Percentiles rank a stretch among this genome's conserved stretches.
These are phyloP conservation scores for Drosophila grimshawi DNA, from an alignment of 1,140 invertebrate species.

Conservation along the genomic window DNA sequence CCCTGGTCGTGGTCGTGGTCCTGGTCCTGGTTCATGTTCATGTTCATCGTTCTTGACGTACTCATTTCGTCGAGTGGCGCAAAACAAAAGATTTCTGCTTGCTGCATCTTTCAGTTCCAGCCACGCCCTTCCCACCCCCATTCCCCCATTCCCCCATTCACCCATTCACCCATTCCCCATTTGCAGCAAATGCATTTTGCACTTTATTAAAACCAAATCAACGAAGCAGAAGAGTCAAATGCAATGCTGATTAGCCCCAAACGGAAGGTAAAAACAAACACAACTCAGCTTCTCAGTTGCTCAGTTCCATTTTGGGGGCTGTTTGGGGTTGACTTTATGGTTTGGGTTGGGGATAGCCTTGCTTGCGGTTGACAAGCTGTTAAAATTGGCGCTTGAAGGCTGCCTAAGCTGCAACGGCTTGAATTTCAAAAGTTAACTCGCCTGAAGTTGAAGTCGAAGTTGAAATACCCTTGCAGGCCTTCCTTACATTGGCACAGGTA, in stretches of 20 bases:
- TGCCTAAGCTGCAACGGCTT: conserved; percentile 7
- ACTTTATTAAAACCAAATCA: conserved; percentile 80
- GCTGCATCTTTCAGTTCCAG: conserved; percentile 49
- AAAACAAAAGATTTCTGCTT: conserved; percentile 74
- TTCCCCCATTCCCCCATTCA: not conserved
- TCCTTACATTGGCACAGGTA: no score
- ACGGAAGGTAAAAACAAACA: not conserved
- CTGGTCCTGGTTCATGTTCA: conserved; percentile 11
- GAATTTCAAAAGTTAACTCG: not conserved
- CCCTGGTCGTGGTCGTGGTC: conserved; percentile 13
- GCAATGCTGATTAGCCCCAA: conserved; percentile 65
- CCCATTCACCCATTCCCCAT: not conserved
- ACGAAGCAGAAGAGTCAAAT: conserved; percentile 79
- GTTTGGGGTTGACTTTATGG: not conserved
- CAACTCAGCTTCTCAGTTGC: not conserved
- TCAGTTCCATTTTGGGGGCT: not conserved
- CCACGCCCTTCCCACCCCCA: not conserved
- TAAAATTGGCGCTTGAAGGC: conserved; percentile 61
- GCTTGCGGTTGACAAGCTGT: conserved; percentile 64
- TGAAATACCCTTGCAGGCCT: no score
- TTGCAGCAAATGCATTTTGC: conserved; percentile 61
- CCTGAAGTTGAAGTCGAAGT: no score
- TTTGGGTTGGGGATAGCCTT: conserved; percentile 27
- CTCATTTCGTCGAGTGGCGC: conserved; percentile 77
- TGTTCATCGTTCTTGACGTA: conserved; percentile 39